These are phyloP conservation scores for Eleginops maclovinus DNA, from an alignment of 2,113 vertebrate genomes.

Conservation along the genomic window DNA sequence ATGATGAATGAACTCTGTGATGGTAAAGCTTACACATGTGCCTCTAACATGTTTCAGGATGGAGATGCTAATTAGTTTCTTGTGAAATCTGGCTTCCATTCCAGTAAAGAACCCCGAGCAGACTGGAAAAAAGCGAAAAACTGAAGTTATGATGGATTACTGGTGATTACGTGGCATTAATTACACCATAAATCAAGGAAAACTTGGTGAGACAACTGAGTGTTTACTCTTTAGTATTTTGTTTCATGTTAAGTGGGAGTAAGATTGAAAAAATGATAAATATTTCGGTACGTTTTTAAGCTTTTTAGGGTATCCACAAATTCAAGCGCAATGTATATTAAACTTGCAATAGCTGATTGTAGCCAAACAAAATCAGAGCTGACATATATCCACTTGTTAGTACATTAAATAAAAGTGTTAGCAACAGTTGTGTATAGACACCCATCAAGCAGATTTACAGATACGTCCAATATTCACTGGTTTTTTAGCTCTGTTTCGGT, in stretches of 20 bases:
- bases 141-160: slow-evolving; percentile 2
- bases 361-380: neutral
- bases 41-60: slow-evolving; percentile 17
- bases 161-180: slow-evolving; percentile 4
- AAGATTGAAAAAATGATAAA: neutral
- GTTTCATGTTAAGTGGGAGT: neutral
- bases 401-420: neutral
- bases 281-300: neutral
- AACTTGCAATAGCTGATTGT: neutral
- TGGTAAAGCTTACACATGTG: neutral
- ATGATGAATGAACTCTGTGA: neutral
- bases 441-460: neutral
- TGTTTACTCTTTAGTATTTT: neutral
- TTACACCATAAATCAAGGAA: neutral
- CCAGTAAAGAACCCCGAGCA: slow-evolving; percentile 21
- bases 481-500: neutral
- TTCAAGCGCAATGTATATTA: neutral
- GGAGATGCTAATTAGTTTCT: slow-evolving; percentile 22
- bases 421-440: too few species aligned
- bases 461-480: neutral
- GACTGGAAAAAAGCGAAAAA: slow-evolving; percentile 26
- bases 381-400: neutral
- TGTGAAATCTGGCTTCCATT: slow-evolving; percentile 32
- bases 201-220: neutral
- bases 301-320: too few species aligned